These are phyloP conservation scores for Yasuhikotakia modesta DNA, from an alignment of 2,797 vertebrate genomes.

Conservation along the genomic window DNA sequence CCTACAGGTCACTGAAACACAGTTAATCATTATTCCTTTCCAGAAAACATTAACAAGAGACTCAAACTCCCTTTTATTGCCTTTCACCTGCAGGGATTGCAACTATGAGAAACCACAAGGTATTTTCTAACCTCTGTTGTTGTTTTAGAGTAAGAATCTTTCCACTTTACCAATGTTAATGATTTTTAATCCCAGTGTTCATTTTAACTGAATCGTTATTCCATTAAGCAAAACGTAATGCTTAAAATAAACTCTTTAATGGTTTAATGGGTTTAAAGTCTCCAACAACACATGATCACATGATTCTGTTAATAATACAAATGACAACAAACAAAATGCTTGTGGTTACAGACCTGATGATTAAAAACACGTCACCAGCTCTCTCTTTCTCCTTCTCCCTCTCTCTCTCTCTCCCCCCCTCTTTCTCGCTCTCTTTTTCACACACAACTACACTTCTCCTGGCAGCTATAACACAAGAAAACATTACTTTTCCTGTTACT, in stretches of 20 bases:
- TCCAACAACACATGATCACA: neutral
- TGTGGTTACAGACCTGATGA: neutral
- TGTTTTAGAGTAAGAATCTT: neutral
- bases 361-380: constrained; percentile 6
- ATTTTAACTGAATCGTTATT: neutral
- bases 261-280: neutral
- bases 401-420: no score
- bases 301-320: neutral
- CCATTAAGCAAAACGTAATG: neutral
- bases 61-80: neutral
- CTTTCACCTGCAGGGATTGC: neutral
- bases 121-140: neutral
- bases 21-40: constrained; percentile 32
- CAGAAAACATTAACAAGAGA: constrained; percentile 22
- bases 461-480: constrained; percentile 62
- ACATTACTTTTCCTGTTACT: constrained; percentile 73
- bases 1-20: constrained; percentile 3
- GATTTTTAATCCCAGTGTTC: no score
- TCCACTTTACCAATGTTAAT: neutral
- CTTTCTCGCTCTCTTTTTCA: no score
- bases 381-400: neutral
- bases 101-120: neutral
- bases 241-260: neutral
- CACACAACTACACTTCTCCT: constrained; percentile 54
- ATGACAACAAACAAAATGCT: neutral